Base-by-base conservation (phyloP, 2,888 invertebrate species). In the Oligia latruncula region DNA sequence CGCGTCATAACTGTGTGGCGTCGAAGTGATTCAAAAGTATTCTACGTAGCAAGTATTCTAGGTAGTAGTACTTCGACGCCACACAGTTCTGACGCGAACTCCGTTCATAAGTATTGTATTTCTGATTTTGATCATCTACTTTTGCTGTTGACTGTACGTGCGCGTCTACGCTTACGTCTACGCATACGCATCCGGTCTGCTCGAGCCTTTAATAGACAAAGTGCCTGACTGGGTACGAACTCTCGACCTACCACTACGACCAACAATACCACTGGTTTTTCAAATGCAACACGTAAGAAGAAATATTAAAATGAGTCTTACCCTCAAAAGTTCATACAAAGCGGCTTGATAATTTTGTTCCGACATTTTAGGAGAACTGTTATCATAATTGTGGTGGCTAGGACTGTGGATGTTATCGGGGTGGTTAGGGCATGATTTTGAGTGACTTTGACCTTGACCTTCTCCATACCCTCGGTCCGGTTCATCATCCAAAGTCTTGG, bases 241-340 rank as follows among this genome's bases (percentile, higher is more conserved):
- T 52, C 52, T 23, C 55, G 55, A 55, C 55, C 55, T 8, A 23
- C 23, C 9, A 58, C 23, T 29, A 29, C 29, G 29, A 29, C 29
- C 29, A 29, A 29, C 23, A 23, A 23, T 23, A 23, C 23, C 9
- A 23, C 52, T 0, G 0, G 6, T 23, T 3, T 58, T 58, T 58
- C 23, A 23, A 58, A 23, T 58, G 58, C 9, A 58, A 58, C 20
- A 8, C 6, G 55, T 23, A 58, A 23, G 3, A 9, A 58, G 49
- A 68, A 49, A 29, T 0, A 29, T 49, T 6, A 15, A 40, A 40
- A 40, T 17, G 0, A 17, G 11, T 75, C 35, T 60, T 52, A 80
- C 81, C 74, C 74, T 80, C 35, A 80, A 60, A 74, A 80, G 65
- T 20, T 81, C 49, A 29, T 60, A 52, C 1, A 80, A 60, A 20